Evolutionary conservation across 2,888 invertebrate genomes (phyloP).

Genomic region (Lasiommata megera): DNA sequence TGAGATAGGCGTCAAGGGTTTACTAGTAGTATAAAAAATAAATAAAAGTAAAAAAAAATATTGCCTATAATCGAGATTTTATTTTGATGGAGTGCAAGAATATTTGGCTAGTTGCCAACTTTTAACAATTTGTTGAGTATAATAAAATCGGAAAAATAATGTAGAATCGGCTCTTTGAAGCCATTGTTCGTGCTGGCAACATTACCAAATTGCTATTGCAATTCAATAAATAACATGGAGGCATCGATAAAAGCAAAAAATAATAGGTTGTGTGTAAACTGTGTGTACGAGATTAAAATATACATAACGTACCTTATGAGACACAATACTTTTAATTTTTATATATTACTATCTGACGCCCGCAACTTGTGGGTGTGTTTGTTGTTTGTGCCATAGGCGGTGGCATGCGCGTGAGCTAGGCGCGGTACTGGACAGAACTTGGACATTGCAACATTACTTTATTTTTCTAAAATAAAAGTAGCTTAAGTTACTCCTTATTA

Average conservation of each 20-base stretch:
- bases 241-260: not conserved
- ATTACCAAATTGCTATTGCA: slow-evolving; percentile 6
- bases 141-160: slow-evolving; percentile 13
- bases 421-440: too few species aligned
- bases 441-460: too few species aligned
- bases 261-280: too few species aligned
- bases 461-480: too few species aligned
- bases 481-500: too few species aligned
- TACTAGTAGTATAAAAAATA: not conserved
- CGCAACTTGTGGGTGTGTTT: too few species aligned
- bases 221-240: slow-evolving; percentile 2
- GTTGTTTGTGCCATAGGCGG: too few species aligned
- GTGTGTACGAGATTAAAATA: too few species aligned
- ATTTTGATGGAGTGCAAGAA: slow-evolving; percentile 2
- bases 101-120: slow-evolving; percentile 1
- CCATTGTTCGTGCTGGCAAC: slow-evolving; percentile 1
- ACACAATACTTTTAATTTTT: too few species aligned
- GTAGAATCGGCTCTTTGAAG: slow-evolving; percentile 1
- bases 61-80: slow-evolving; percentile 3
- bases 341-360: not conserved
- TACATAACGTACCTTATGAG: too few species aligned
- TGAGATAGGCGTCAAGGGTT: not conserved
- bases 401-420: too few species aligned
- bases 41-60: not conserved
- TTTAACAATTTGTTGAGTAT: slow-evolving; percentile 10